A percentile compares a stretch with the other conserved stretches of the same genome.
phyloP scores from a whole-genome alignment of 2,888 invertebrate species.

The Drosophila anomelani region DNA sequence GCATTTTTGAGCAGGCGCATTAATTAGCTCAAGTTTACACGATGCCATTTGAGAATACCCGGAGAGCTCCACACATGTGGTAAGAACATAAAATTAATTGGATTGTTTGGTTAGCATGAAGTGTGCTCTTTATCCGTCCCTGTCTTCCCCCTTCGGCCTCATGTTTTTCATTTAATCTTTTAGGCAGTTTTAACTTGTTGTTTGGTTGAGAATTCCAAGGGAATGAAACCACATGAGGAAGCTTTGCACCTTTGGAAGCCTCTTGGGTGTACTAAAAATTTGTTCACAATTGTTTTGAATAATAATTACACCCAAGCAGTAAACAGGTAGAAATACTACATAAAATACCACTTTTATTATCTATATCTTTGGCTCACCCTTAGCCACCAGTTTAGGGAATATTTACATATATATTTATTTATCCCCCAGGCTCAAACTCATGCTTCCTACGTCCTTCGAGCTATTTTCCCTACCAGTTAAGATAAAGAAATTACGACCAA shows the following conservation, averaged over 20 bases:
- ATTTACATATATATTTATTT: neutral
- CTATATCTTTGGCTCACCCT: neutral
- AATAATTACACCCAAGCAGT: neutral
- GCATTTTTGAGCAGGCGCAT: conserved; percentile 47
- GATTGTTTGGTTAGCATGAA: conserved; percentile 29
- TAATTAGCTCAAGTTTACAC: conserved; percentile 66
- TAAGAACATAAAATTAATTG: conserved; percentile 63
- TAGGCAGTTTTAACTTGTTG: neutral
- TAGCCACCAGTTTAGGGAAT: neutral
- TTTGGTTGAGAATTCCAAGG: neutral
- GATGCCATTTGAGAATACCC: conserved; percentile 43
- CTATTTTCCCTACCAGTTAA: neutral
- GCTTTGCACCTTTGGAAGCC: neutral
- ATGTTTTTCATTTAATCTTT: conserved; percentile 1
- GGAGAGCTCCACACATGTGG: conserved; percentile 26
- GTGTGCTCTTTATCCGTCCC: neutral
- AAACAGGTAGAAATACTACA: neutral
- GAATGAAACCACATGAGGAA: neutral
- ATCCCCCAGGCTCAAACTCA: too few relatives aligned
- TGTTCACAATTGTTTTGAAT: conserved; percentile 1
- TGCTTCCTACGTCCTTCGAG: neutral
- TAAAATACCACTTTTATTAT: too few relatives aligned
- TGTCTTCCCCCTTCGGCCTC: neutral
- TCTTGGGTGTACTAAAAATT: neutral
- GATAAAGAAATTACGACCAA: conserved; percentile 1